Base-by-base conservation (phyloP, 2,888 invertebrate genomes). In the Mallateleia sp. region DNA sequence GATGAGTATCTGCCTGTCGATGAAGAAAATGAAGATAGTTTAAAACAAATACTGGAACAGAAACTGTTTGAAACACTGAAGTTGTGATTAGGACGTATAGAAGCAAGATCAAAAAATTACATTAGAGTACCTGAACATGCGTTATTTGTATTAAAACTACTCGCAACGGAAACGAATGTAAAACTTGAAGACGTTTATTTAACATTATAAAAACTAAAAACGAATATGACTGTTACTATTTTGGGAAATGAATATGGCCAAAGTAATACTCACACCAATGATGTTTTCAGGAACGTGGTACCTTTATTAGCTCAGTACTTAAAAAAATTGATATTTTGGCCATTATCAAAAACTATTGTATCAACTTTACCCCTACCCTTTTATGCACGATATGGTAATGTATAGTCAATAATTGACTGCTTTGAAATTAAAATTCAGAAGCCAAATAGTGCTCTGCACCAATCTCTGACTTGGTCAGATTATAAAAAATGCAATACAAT, bases 381-480 rank as follows among this genome's bases (percentile, higher is more conserved):
- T 74, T 50, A 50, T 8, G 45, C 74, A 28, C 25, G 60, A 28
- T 78, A 58, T 25, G 58, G 24, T 60, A 78, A 78, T 18, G 67
- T 78, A 15, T 32, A 67, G 52, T 62, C 62, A 8, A 90, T 92
- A 14, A 90, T 91, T 42, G 91, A 92, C 80, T 91, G 91, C 83
- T 90, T 92, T 72, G 91, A 92, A 88, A 91, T 91, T 58, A 85
- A 90, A 82, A 92, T 92, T 20, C 89, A 91, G 47, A 91, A 91
- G 75, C 92, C 92, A n/a, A 52, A 77, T 32, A 71, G 90, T 75
- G 75, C 89, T 20, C 60, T 89, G n/a, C 58, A 89, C 8, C 91
- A 91, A 84, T 79, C 91, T 6, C 60, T 90, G 2, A 91, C 91
- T 22, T 93, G 93, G 92, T 92, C 92, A 3, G 45, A 45, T 2